A percentile compares a stretch with the other conserved stretches of the same genome.
Conservation (phyloP, 2,797 vertebrate genomes). For the Chrosomus eos region DNA sequence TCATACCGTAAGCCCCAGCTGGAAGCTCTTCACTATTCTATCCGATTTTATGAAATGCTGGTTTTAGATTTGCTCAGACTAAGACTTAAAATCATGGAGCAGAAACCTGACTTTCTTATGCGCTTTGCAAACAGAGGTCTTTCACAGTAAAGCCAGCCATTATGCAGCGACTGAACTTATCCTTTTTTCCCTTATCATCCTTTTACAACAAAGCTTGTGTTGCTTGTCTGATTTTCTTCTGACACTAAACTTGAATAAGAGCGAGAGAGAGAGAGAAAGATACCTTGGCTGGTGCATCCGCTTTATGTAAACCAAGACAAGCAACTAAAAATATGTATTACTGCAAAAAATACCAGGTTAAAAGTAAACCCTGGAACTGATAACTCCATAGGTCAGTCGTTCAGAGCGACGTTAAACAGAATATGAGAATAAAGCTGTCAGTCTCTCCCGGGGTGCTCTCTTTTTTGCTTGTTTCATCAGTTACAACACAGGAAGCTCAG, state of each 20-base stretch:
- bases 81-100: constrained; percentile 17
- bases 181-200: constrained; percentile 28
- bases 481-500: constrained; percentile 33
- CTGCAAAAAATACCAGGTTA: constrained; percentile 12
- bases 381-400: constrained; percentile 41
- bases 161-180: constrained; percentile 35
- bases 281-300: neutral
- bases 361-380: constrained; percentile 31
- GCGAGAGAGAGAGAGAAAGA: neutral
- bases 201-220: constrained; percentile 40
- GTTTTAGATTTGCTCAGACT: constrained; percentile 26
- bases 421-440: constrained; percentile 20
- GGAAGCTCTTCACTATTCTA: constrained; percentile 14
- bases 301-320: constrained; percentile 10
- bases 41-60: constrained; percentile 28
- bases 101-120: constrained; percentile 21
- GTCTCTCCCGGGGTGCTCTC: constrained; percentile 10
- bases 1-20: neutral
- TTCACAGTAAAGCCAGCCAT: constrained; percentile 28
- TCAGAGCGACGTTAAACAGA: constrained; percentile 29
- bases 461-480: constrained; percentile 50
- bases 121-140: constrained; percentile 1
- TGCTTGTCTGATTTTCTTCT: constrained; percentile 43
- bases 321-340: constrained; percentile 16
- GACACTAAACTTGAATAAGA: constrained; percentile 15